Base-by-base conservation (phyloP, 2,113 vertebrate species). In the Beaufortia kweichowensis region DNA sequence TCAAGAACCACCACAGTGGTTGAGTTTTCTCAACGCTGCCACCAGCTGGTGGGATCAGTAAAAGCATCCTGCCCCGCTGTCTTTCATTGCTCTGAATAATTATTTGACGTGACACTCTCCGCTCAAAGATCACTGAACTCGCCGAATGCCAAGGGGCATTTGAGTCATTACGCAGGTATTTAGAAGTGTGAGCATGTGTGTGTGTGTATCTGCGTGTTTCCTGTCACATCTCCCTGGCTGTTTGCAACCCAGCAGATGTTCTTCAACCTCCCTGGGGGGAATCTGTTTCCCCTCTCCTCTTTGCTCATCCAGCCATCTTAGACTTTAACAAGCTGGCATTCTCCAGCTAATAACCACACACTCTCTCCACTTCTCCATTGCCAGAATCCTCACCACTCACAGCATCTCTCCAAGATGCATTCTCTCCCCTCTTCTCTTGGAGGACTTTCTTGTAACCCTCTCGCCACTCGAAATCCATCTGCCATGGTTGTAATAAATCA, bases 221-320 rank as follows among this genome's bases (percentile, higher is more conserved):
- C 43, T 55, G 29, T 31, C 55, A 55, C 67, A 59, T 77, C 46
- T 61, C 39, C 46, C 26, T 66, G 41, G 35, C 29, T 69, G 69
- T 65, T 24, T 75, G 72, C 80, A 89, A 84, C 83, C 78, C 59
- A 86, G 84, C 90, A 91, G 90, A 90, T 92, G 91, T 92, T 86
- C 84, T 88, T 80, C 41, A 63, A 50, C 77, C 79, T 85, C 84
- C 85, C 88, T 78, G 29, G 59, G 35, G 76, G 56, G 29, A 35
- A 61, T 66, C 28, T 48, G 66, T 71, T 39, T 76, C 67, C 39
- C 46, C 71, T 68, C 62, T 82, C 48, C 80, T 79, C 69, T 57
- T 50, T 48, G 41, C 76, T 67, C 71, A 39, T 77, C 55, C 83
- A 76, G 78, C 82, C 83, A 84, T 86, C 82, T 79, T 68, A 31